Evolutionary conservation across 2,113 vertebrate genomes (phyloP).

Genomic region (Proteles cristata): DNA sequence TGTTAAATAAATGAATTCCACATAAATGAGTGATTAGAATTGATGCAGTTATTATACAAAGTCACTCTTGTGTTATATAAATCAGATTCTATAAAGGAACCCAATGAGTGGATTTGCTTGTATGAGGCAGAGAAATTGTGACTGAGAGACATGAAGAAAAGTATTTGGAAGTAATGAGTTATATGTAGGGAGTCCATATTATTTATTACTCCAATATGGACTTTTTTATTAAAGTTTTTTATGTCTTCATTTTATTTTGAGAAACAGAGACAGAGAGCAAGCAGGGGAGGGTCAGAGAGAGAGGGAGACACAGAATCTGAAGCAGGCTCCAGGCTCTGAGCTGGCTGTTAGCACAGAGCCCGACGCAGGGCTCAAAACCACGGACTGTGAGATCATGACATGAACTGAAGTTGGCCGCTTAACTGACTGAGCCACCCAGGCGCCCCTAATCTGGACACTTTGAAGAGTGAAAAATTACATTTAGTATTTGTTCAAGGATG

Average conservation of each 20-base stretch:
- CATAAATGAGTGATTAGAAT: neutral
- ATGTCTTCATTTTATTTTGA: too few relatives aligned
- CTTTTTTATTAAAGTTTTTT: too few relatives aligned
- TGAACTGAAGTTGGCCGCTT: too few relatives aligned
- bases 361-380: too few relatives aligned
- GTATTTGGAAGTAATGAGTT: neutral
- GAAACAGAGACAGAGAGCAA: too few relatives aligned
- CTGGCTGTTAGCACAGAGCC: too few relatives aligned
- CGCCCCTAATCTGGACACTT: neutral
- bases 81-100: neutral
- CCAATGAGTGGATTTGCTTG: neutral
- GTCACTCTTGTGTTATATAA: neutral
- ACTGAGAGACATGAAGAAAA: neutral
- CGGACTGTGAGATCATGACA: too few relatives aligned
- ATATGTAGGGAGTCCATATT: neutral
- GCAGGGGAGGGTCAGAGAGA: too few relatives aligned
- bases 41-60: neutral
- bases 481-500: neutral
- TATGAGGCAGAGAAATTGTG: neutral
- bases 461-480: neutral
- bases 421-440: too few relatives aligned
- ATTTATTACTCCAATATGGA: neutral
- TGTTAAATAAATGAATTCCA: slow-evolving; percentile 16
- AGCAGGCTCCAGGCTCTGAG: too few relatives aligned
- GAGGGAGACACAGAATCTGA: too few relatives aligned